Conservation (phyloP, 1,140 invertebrate genomes). For the Nasonia giraulti region DNA sequence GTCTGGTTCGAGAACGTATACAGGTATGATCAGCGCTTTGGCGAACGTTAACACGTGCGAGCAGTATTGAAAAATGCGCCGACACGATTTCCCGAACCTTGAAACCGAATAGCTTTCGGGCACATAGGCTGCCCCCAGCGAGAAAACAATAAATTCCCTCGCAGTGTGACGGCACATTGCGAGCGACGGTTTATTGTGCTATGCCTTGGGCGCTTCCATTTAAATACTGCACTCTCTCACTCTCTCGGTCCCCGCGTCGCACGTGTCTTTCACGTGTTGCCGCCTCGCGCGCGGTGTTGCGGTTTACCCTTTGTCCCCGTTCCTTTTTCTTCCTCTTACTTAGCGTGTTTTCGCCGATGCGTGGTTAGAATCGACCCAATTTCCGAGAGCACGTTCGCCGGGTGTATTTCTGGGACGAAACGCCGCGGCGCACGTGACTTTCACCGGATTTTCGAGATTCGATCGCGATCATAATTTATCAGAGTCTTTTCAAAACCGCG, state of each 20-base stretch:
- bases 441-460: neutral
- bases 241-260: too few relatives aligned
- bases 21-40: too few relatives aligned
- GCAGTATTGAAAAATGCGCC: neutral
- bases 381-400: neutral
- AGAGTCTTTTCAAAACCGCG: neutral
- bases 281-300: neutral
- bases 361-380: neutral
- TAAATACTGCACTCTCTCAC: too few relatives aligned
- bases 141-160: neutral
- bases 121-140: neutral
- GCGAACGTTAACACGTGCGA: too few relatives aligned
- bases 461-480: neutral
- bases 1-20: too few relatives aligned
- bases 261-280: conserved; percentile 28
- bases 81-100: neutral
- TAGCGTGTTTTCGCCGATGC: neutral
- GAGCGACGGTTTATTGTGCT: neutral
- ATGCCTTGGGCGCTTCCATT: neutral
- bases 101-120: neutral
- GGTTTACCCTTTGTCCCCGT: conserved; percentile 30
- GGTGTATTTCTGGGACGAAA: neutral
- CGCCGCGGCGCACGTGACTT: neutral
- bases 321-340: neutral
- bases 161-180: neutral